phyloP scores from a whole-genome alignment of 1,140 invertebrate genomes.

The Drosophila guanche region DNA sequence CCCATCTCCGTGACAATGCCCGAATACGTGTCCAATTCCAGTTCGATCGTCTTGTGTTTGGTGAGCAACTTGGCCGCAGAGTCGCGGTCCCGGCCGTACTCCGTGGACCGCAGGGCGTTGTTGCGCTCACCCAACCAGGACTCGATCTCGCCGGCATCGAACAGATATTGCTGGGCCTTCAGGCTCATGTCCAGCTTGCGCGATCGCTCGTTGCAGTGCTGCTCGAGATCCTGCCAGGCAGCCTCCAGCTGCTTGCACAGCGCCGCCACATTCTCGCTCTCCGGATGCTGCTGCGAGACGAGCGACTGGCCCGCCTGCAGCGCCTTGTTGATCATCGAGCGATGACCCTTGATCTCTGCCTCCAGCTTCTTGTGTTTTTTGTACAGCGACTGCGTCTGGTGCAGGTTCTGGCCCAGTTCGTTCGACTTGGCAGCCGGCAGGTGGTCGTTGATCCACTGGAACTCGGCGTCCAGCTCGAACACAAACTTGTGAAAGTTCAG shows the following conservation, averaged over 20 bases:
- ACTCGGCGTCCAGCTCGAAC: constrained; percentile 96
- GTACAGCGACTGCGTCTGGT: constrained; percentile 94
- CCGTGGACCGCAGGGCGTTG: constrained; percentile 90
- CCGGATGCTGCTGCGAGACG: constrained; percentile 90
- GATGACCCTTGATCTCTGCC: constrained; percentile 92
- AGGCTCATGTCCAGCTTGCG: constrained; percentile 93
- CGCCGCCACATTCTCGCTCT: constrained; percentile 88
- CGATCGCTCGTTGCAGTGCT: constrained; percentile 88
- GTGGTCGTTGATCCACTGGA: constrained; percentile 98
- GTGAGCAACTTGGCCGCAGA: constrained; percentile 95
- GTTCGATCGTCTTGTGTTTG: constrained; percentile 95
- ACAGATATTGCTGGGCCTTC: constrained; percentile 94
- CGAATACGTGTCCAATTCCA: constrained; percentile 96
- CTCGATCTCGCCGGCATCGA: constrained; percentile 96
- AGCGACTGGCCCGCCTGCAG: constrained; percentile 89
- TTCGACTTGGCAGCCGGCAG: constrained; percentile 91
- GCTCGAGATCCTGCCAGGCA: constrained; percentile 89
- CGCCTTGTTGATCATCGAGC: constrained; percentile 92
- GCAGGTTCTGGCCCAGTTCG: constrained; percentile 91
- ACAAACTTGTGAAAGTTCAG: constrained; percentile 94
- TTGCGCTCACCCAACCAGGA: constrained; percentile 95
- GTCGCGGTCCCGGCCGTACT: constrained; percentile 94
- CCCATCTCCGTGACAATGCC: constrained; percentile 97
- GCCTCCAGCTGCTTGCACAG: constrained; percentile 87
- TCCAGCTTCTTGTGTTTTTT: constrained; percentile 97